Percentiles rank a stretch among this genome's conserved stretches.
Evolutionary conservation across 2,797 vertebrate species (phyloP).

Genomic region (Gobionotothen gibberifrons): DNA sequence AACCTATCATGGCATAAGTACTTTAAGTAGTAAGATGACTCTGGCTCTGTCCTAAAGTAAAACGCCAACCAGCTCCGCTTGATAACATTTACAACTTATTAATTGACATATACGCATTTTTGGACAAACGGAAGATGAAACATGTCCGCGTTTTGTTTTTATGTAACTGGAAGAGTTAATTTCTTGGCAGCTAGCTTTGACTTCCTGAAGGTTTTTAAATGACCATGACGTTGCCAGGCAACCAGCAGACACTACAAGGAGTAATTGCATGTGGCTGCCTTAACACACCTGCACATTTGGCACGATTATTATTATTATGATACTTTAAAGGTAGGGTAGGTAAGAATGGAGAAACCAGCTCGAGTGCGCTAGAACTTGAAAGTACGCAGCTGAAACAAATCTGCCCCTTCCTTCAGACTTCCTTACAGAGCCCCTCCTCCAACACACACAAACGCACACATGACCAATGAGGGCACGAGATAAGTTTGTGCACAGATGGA

Average conservation of each 20-base stretch:
- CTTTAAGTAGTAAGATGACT: neutral
- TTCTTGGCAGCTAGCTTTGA: neutral
- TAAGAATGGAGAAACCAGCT: too few species aligned
- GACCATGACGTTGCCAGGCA: slow-evolving; percentile 3
- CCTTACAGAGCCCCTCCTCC: too few species aligned
- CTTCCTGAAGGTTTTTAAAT: neutral
- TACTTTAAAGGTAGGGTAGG: too few species aligned
- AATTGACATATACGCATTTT: neutral
- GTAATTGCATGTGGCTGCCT: too few species aligned
- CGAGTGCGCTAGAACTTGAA: too few species aligned
- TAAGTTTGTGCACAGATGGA: too few species aligned
- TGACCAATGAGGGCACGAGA: too few species aligned
- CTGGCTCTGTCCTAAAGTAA: neutral
- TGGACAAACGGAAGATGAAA: neutral
- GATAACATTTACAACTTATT: neutral
- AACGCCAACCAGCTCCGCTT: neutral
- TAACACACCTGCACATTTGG: neutral
- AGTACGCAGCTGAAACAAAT: too few species aligned
- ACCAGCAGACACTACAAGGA: neutral
- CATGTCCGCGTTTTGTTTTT: neutral
- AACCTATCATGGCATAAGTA: neutral
- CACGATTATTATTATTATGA: neutral
- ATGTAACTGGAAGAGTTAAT: neutral
- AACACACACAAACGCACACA: too few species aligned
- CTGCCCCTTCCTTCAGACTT: too few species aligned